Percentiles rank a stretch among this genome's conserved stretches.
phyloP scores from a whole-genome alignment of 2,888 invertebrate species.

The Apomyelois bistriatella region DNA sequence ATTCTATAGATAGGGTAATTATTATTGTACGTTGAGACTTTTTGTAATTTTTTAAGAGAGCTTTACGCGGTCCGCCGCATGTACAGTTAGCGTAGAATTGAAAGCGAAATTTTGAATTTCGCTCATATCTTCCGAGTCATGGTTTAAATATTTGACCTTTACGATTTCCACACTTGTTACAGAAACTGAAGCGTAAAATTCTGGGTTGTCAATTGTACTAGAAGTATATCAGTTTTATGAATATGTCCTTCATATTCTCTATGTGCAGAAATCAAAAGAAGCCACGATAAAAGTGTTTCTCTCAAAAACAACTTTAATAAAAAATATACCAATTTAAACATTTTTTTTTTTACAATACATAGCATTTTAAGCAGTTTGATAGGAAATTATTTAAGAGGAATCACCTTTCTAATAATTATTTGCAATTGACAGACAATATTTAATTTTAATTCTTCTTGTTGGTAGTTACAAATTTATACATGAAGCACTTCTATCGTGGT shows the following conservation, averaged over 20 bases:
- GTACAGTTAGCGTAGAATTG: slow-evolving; percentile 60
- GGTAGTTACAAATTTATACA: not conserved
- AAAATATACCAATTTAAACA: too few species aligned
- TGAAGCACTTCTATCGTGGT: not conserved
- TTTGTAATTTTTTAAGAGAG: slow-evolving; percentile 78
- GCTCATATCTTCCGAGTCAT: slow-evolving; percentile 57
- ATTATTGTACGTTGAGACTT: slow-evolving; percentile 72
- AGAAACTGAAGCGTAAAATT: slow-evolving; percentile 34
- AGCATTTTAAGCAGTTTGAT: too few species aligned
- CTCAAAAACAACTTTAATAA: too few species aligned
- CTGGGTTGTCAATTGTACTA: slow-evolving; percentile 11
- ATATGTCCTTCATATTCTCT: not conserved
- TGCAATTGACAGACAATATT: too few species aligned
- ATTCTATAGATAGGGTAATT: slow-evolving; percentile 73
- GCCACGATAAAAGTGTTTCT: too few species aligned
- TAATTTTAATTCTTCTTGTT: not conserved
- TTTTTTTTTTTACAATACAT: too few species aligned
- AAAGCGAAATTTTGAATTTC: slow-evolving; percentile 74
- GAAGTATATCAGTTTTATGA: not conserved
- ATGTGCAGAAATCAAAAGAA: not conserved
- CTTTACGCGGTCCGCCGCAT: slow-evolving; percentile 69
- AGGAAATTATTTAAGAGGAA: too few species aligned
- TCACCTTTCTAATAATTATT: too few species aligned
- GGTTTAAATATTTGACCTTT: slow-evolving; percentile 43
- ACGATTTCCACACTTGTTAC: slow-evolving; percentile 47